Conservation (phyloP, 2,113 vertebrate genomes). For the Cynoglossus semilaevis region DNA sequence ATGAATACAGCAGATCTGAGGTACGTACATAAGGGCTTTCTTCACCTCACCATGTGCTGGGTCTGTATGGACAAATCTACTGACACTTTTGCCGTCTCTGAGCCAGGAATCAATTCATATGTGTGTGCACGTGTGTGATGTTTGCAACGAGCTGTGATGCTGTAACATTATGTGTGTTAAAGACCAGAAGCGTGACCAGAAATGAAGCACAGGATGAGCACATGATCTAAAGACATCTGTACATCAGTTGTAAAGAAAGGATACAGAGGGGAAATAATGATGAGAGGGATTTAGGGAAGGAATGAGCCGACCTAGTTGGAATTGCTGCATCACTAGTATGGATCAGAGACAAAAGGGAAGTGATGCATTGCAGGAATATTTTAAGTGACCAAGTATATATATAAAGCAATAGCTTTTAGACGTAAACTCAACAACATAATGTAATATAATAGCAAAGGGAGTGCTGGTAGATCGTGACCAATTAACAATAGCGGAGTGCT, state of each 20-base stretch:
- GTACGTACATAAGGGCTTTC: conserved; percentile 40
- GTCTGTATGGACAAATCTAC: conserved; percentile 35
- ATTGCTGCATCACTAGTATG: conserved; percentile 63
- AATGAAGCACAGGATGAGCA: conserved; percentile 58
- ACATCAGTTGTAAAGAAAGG: neutral
- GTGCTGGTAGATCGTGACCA: too few species aligned
- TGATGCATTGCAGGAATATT: neutral
- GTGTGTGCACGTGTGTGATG: neutral
- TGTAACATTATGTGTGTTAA: conserved; percentile 21
- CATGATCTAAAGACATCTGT: conserved; percentile 38
- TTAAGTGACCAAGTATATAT: neutral
- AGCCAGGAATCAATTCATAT: neutral
- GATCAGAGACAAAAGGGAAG: conserved; percentile 26
- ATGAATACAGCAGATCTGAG: conserved; percentile 45
- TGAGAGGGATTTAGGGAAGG: conserved; percentile 38
- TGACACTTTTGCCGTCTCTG: conserved; percentile 19
- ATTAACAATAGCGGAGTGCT: too few species aligned
- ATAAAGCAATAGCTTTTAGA: too few species aligned
- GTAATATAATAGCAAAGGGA: too few species aligned
- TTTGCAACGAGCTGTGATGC: conserved; percentile 35
- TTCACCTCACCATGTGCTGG: conserved; percentile 3
- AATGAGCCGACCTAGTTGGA: conserved; percentile 68
- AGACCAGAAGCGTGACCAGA: conserved; percentile 10
- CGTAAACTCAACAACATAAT: too few species aligned
- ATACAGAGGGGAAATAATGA: conserved; percentile 14